These are phyloP conservation scores for Chalcosyrphus nemorum DNA, from an alignment of 2,888 invertebrate species.

Conservation along the genomic window DNA sequence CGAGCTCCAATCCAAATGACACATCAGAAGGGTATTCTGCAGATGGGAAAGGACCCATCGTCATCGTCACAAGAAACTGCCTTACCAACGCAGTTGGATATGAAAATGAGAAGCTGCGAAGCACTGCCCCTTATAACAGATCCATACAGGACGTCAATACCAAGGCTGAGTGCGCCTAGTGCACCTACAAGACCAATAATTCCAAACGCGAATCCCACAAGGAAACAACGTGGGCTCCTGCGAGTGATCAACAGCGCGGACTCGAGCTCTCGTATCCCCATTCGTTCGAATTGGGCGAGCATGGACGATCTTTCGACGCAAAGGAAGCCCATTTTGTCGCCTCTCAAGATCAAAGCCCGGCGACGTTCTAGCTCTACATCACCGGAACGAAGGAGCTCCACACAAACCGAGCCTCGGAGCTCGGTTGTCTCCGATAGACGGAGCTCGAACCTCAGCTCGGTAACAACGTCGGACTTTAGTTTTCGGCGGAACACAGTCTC, in stretches of 20 bases:
- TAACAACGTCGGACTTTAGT: slow-evolving; percentile 81
- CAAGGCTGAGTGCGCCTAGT: slow-evolving; percentile 78
- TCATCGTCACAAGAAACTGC: slow-evolving; percentile 78
- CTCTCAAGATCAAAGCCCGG: slow-evolving; percentile 69
- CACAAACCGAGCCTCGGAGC: slow-evolving; percentile 77
- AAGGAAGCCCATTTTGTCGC: slow-evolving; percentile 71
- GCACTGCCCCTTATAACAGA: slow-evolving; percentile 78
- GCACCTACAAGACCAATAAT: slow-evolving; percentile 77
- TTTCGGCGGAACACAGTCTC: slow-evolving; percentile 78
- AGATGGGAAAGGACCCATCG: slow-evolving; percentile 76
- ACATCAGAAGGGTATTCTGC: slow-evolving; percentile 79
- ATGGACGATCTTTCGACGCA: slow-evolving; percentile 77
- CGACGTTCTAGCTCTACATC: slow-evolving; percentile 80
- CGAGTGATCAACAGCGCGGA: slow-evolving; percentile 78
- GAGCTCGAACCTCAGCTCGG: slow-evolving; percentile 80
- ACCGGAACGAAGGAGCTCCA: slow-evolving; percentile 80
- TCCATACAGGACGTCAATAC: slow-evolving; percentile 77
- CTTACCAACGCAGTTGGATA: slow-evolving; percentile 36
- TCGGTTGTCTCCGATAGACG: slow-evolving; percentile 78
- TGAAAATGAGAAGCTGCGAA: slow-evolving; percentile 78
- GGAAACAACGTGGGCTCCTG: slow-evolving; percentile 80
- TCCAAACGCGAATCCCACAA: slow-evolving; percentile 80
- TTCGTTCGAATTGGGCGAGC: slow-evolving; percentile 79
- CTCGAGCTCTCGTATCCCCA: slow-evolving; percentile 76
- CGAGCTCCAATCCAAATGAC: slow-evolving; percentile 76